Conservation (phyloP, 2,888 invertebrate species). For the Sepioteuthis lessoniana region DNA sequence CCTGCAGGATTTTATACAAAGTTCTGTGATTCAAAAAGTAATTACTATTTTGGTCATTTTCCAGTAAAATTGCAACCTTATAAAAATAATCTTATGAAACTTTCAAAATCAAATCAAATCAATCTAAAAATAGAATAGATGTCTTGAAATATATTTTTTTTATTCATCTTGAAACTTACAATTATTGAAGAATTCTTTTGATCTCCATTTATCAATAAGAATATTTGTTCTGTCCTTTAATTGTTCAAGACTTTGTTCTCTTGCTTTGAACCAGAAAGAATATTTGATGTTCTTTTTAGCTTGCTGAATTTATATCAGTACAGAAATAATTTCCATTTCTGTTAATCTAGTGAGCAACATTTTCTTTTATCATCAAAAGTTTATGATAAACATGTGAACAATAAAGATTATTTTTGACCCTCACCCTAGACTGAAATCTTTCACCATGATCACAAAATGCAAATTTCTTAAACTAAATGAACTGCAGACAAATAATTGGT, state of each 20-base stretch:
- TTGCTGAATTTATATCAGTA: not conserved
- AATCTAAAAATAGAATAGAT: not conserved
- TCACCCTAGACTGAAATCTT: not conserved
- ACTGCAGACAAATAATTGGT: not conserved
- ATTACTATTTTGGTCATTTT: not conserved
- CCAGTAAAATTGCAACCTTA: not conserved
- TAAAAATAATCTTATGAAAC: not conserved
- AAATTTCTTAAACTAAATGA: not conserved
- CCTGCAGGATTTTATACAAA: too few relatives aligned
- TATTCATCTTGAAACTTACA: not conserved
- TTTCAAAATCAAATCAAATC: not conserved
- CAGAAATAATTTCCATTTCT: conserved; percentile 13
- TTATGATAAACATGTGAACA: not conserved
- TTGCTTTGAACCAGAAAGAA: not conserved
- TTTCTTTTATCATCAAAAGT: not conserved
- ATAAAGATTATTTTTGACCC: not conserved
- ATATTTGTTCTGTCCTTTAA: not conserved
- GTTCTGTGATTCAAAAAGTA: too few relatives aligned
- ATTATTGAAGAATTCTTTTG: not conserved
- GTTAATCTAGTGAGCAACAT: not conserved
- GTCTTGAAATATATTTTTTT: not conserved
- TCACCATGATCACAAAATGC: not conserved
- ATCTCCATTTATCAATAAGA: not conserved
- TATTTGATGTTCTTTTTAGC: not conserved
- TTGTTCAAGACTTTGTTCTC: not conserved